phyloP scores from a whole-genome alignment of 2,888 invertebrate species.

The Sesia apiformis region DNA sequence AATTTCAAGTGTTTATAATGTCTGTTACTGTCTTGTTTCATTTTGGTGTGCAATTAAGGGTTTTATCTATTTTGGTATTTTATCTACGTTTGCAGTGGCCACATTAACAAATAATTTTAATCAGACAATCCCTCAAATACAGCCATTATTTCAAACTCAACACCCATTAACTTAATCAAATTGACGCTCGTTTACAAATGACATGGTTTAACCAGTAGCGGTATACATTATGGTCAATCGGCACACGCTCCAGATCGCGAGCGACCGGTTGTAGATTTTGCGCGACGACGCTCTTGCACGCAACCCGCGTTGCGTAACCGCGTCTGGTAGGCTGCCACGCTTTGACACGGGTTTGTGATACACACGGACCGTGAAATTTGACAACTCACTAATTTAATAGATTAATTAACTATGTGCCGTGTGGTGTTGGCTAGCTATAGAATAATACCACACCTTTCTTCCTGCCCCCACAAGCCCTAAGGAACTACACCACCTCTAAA shows the following conservation, averaged over 20 bases:
- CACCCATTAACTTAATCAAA: background rate
- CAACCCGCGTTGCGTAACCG: constrained; percentile 32
- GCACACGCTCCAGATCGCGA: constrained; percentile 27
- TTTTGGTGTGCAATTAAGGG: too few species aligned
- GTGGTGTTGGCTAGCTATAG: too few species aligned
- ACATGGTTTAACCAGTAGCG: background rate
- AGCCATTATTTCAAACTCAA: too few species aligned
- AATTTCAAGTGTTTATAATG: too few species aligned
- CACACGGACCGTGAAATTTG: background rate
- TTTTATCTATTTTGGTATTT: too few species aligned
- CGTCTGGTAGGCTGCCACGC: constrained; percentile 20
- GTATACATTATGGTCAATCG: constrained; percentile 7
- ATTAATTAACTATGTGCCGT: background rate
- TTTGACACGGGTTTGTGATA: constrained; percentile 9
- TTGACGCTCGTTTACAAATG: background rate
- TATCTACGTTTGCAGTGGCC: too few species aligned
- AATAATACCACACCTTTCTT: too few species aligned
- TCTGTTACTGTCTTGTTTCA: too few species aligned
- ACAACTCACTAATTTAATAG: background rate
- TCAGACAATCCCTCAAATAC: too few species aligned
- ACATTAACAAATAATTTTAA: too few species aligned
- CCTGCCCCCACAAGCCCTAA: too few species aligned
- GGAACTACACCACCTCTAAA: too few species aligned
- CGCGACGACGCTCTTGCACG: constrained; percentile 21
- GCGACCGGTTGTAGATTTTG: constrained; percentile 35